phyloP scores from a whole-genome alignment of 2,113 vertebrate species.

The Colistium nudipinnis region DNA sequence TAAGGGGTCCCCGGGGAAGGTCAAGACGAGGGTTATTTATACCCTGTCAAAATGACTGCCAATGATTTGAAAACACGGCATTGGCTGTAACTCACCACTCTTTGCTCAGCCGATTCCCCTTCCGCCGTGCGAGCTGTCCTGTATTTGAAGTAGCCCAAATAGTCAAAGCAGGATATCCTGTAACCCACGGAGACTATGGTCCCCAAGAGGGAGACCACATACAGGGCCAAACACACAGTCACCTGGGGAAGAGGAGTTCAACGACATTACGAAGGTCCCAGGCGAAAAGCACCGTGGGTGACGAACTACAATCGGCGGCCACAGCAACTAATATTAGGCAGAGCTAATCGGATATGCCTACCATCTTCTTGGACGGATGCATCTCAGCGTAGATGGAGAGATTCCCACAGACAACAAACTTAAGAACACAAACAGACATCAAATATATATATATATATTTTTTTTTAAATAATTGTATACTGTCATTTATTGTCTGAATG shows the following conservation, averaged over 20 bases:
- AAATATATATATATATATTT: no score
- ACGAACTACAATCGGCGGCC: no score
- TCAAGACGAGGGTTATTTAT: not conserved
- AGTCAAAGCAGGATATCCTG: not conserved
- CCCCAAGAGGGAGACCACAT: slow-evolving; percentile 63
- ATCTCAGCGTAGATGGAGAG: slow-evolving; percentile 70
- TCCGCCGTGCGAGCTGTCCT: fast-evolving
- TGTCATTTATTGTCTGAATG: not conserved
- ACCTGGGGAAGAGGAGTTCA: slow-evolving; percentile 49
- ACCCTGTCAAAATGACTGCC: not conserved
- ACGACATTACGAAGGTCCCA: not conserved
- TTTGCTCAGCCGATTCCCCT: fast-evolving
- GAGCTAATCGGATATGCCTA: slow-evolving; percentile 17
- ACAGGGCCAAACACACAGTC: slow-evolving; percentile 71
- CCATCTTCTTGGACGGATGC: slow-evolving; percentile 73
- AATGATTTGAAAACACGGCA: no score
- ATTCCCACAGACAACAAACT: slow-evolving; percentile 69
- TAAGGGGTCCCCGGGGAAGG: slow-evolving; percentile 21
- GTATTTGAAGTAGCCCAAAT: fast-evolving
- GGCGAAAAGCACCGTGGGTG: not conserved
- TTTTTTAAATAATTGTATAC: not conserved
- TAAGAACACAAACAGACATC: not conserved
- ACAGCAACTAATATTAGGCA: no score
- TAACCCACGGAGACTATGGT: slow-evolving; percentile 6
- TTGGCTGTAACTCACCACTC: slow-evolving; percentile 19